Conservation (phyloP, 2,113 vertebrate genomes). For the Crotalus tigris region DNA sequence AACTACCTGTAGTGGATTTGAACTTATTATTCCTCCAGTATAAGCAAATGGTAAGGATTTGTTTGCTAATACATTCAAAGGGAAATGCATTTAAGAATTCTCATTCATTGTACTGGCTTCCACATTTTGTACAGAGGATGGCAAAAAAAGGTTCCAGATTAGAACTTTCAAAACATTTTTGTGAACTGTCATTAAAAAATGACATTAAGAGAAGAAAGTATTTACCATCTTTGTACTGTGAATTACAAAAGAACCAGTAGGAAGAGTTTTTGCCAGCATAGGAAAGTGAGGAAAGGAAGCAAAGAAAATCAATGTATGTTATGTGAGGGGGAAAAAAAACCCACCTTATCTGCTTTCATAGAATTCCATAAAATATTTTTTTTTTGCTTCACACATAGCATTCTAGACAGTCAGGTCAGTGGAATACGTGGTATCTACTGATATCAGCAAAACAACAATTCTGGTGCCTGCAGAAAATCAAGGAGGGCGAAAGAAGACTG, state of each 20-base stretch:
- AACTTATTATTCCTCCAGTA: not conserved
- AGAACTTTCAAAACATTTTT: not conserved
- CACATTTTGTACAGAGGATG: not conserved
- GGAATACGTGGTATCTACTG: not conserved
- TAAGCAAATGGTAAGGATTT: not conserved
- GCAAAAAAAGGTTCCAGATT: not conserved
- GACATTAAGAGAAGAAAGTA: fast-evolving
- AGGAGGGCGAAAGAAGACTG: not conserved
- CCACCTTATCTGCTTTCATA: not conserved
- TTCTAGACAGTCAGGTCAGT: not conserved
- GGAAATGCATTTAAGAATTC: not conserved
- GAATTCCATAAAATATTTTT: not conserved
- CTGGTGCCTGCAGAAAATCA: not conserved
- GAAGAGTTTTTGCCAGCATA: not conserved
- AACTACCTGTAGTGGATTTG: not conserved
- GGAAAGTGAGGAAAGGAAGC: not conserved
- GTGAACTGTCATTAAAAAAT: not conserved
- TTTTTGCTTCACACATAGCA: not conserved
- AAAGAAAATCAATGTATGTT: not conserved
- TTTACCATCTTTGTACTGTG: fast-evolving
- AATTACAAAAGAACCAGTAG: constrained; percentile 14
- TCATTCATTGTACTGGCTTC: not conserved
- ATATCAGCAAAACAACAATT: not conserved
- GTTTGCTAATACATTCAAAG: not conserved
- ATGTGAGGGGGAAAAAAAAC: not conserved